Evolutionary conservation across 2,888 invertebrate genomes (phyloP).

Genomic region (Entomobrya proxima): DNA sequence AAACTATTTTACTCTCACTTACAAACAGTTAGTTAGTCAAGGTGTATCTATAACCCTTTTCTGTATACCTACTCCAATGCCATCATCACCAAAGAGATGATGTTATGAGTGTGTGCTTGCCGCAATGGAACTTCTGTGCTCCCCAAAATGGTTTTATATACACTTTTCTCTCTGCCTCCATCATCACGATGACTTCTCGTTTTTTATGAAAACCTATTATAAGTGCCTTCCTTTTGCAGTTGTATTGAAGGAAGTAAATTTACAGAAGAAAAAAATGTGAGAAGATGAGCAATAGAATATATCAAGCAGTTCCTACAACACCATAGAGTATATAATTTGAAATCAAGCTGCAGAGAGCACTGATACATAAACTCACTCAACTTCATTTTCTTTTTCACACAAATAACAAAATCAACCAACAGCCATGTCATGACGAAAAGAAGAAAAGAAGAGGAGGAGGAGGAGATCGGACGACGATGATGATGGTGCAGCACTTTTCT

Average conservation of each 20-base stretch:
- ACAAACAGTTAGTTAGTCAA: neutral
- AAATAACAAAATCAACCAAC: slow-evolving; percentile 26
- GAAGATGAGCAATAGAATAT: slow-evolving; percentile 18
- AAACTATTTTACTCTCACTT: neutral
- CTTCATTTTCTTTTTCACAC: slow-evolving; percentile 41
- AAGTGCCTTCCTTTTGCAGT: slow-evolving; percentile 27
- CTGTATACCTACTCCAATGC: neutral
- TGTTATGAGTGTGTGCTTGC: neutral
- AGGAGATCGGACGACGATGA: slow-evolving; percentile 23
- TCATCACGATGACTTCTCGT: slow-evolving; percentile 31
- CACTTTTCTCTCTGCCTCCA: neutral
- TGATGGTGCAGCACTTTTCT: slow-evolving; percentile 29
- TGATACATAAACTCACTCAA: slow-evolving; percentile 10
- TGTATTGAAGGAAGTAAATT: slow-evolving; percentile 12
- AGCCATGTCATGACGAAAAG: slow-evolving; percentile 20
- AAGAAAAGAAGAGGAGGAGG: slow-evolving; percentile 4
- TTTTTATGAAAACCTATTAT: slow-evolving; percentile 36
- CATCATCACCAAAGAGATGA: neutral
- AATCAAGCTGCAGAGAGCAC: too few relatives aligned
- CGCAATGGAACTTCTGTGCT: slow-evolving; percentile 52
- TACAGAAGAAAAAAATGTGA: slow-evolving; percentile 13
- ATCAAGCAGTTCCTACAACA: neutral
- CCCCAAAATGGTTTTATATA: slow-evolving; percentile 52
- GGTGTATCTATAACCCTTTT: neutral
- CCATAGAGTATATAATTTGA: neutral